Base-by-base conservation (phyloP, 1,140 invertebrate genomes). In the Sitophilus oryzae region DNA sequence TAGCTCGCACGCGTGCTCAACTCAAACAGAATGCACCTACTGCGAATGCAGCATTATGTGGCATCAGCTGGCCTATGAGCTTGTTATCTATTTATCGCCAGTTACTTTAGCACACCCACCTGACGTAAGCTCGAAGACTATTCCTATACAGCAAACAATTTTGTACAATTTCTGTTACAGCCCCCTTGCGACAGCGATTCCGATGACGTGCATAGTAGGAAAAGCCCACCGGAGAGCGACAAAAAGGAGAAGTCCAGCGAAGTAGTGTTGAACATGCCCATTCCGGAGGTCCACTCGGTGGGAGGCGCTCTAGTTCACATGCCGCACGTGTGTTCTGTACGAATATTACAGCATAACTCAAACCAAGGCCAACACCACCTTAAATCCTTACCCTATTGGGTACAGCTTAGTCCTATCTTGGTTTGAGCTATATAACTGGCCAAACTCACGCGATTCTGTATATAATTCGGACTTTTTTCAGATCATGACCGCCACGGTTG, bases 11-110 rank as follows among this genome's bases (percentile, higher is more conserved):
- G 76, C 77, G 1, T 92, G 89, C 68, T 71, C 70, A 25, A 51
- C 76, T 0, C 77, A 80, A 43, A 73, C 75, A 6, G 90, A 93
- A 65, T 98, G 96, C 71, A 79, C 83, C 20, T 91, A 89, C 66
- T 98, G 95, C 73, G 92, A 96, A 71, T 86, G 93, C 36, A 84
- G 85, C 40, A 87, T 93, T 6, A 86, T 96, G 68, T 96, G 93
- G 86, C 92, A 96, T 74, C 93, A 97, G 71, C 72, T 96, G 10
- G 85, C 88, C 34, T 79, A 89, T 20, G 81, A 89, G 60, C 73
- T 94, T 11, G 79, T 94, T 40, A 80, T 84, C 60, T 88, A 89
- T 62, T 80, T 92, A 69, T 86, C 83, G 37, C 88, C 88, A 0
- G 77, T 82, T 62, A 80, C 82, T 66, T 82, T 82, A 1, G 82